These are phyloP conservation scores for Microctonus hyperodae DNA, from an alignment of 2,888 invertebrate genomes.

Conservation along the genomic window DNA sequence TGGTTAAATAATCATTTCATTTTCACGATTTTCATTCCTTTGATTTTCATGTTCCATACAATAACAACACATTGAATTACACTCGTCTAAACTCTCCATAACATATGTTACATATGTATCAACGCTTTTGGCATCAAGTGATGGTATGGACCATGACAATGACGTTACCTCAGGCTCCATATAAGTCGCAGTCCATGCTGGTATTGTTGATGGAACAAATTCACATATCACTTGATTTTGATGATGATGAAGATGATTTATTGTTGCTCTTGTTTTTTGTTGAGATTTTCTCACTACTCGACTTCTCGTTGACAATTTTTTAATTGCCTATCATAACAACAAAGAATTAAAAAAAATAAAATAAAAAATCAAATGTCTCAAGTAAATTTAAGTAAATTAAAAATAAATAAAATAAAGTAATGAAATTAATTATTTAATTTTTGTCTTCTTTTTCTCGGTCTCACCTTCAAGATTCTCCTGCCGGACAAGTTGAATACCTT, in stretches of 20 bases:
- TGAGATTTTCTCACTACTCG: slow-evolving; percentile 49
- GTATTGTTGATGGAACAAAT: slow-evolving; percentile 14
- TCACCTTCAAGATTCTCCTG: slow-evolving; percentile 57
- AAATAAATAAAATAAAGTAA: background rate
- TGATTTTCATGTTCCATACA: slow-evolving; percentile 59
- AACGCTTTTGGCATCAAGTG: slow-evolving; percentile 56
- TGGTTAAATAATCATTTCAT: slow-evolving; percentile 59
- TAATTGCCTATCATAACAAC: slow-evolving; percentile 51
- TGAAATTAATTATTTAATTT: background rate
- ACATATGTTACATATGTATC: slow-evolving; percentile 59
- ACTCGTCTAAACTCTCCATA: slow-evolving; percentile 49
- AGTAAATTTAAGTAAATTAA: slow-evolving; percentile 2
- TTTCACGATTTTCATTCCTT: slow-evolving; percentile 59
- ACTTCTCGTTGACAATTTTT: slow-evolving; percentile 54
- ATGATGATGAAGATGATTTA: background rate
- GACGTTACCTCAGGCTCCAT: slow-evolving; percentile 53
- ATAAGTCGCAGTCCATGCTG: slow-evolving; percentile 37
- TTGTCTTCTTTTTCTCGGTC: slow-evolving; percentile 23
- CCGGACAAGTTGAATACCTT: slow-evolving; percentile 58
- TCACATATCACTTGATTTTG: slow-evolving; percentile 13
- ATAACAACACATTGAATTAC: slow-evolving; percentile 52
- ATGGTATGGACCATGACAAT: slow-evolving; percentile 53
- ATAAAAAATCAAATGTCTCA: background rate
- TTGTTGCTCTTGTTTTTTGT: slow-evolving; percentile 25
- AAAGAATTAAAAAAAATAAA: slow-evolving; percentile 1